phyloP scores from a whole-genome alignment of 2,797 vertebrate genomes.

The Pitangus sulphuratus region DNA sequence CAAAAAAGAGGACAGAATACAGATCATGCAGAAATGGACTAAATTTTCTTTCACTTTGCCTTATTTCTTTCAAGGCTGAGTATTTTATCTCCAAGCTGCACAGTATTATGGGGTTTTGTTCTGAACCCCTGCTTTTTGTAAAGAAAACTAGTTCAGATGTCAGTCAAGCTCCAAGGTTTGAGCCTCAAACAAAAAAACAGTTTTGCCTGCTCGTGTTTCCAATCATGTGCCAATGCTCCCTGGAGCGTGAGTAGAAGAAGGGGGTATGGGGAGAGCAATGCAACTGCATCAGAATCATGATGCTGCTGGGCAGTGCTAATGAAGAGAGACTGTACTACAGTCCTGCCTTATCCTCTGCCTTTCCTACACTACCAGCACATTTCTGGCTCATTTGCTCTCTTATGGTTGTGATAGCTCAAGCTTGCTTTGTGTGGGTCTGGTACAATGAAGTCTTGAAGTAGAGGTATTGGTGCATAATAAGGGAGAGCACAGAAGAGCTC shows the following conservation, averaged over 20 bases:
- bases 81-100: background rate
- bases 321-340: background rate
- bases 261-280: background rate
- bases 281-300: background rate
- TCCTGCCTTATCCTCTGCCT: background rate
- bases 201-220: background rate
- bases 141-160: background rate
- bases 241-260: background rate
- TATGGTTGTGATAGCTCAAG: background rate
- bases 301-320: background rate
- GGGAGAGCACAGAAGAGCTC: background rate
- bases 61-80: background rate
- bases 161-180: background rate
- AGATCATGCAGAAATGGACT: background rate
- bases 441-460: background rate
- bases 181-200: background rate
- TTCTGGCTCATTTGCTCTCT: background rate
- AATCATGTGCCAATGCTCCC: background rate
- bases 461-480: background rate
- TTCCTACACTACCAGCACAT: background rate
- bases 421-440: background rate
- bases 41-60: background rate
- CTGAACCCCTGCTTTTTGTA: background rate
- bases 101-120: background rate
- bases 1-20: background rate